Conservation (phyloP, 1,140 invertebrate species). For the Drosophila bifasciata region DNA sequence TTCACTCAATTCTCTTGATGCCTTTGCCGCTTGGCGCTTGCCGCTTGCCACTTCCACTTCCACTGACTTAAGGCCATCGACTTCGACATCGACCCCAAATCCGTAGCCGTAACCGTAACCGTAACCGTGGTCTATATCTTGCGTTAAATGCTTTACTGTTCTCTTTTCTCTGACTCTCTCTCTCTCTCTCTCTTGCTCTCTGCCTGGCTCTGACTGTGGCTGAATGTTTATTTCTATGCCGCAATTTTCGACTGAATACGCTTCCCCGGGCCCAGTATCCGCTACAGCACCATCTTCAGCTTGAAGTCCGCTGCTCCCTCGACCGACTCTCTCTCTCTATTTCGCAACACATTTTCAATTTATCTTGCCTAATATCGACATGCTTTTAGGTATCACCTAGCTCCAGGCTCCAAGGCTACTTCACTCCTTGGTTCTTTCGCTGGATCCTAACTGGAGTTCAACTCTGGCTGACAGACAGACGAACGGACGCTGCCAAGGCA, state of each 20-base stretch:
- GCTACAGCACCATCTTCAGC: too few species aligned
- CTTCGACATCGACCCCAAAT: slow-evolving; percentile 18
- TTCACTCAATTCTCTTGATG: slow-evolving; percentile 76
- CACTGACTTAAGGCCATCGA: slow-evolving; percentile 72
- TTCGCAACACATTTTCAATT: slow-evolving; percentile 80
- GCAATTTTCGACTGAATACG: slow-evolving; percentile 44
- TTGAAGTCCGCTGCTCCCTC: neutral
- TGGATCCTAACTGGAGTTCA: slow-evolving; percentile 51
- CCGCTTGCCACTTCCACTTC: slow-evolving; percentile 19
- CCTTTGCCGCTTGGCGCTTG: slow-evolving; percentile 18
- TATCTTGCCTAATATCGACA: slow-evolving; percentile 82
- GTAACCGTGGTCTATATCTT: slow-evolving; percentile 39
- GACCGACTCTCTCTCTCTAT: slow-evolving; percentile 25
- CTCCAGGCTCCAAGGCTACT: slow-evolving; percentile 19
- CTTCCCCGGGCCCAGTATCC: too few species aligned
- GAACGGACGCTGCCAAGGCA: neutral
- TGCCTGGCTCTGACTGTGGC: neutral
- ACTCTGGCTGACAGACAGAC: slow-evolving; percentile 47
- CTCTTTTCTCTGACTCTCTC: slow-evolving; percentile 16
- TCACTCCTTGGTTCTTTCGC: slow-evolving; percentile 21
- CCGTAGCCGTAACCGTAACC: slow-evolving; percentile 27
- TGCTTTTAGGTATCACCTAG: slow-evolving; percentile 56
- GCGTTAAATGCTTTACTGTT: slow-evolving; percentile 47
- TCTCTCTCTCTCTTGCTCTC: too few species aligned
- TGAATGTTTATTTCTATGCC: slow-evolving; percentile 61